Base-by-base conservation (phyloP, 2,797 vertebrate species). In the Poeciliopsis infans region DNA sequence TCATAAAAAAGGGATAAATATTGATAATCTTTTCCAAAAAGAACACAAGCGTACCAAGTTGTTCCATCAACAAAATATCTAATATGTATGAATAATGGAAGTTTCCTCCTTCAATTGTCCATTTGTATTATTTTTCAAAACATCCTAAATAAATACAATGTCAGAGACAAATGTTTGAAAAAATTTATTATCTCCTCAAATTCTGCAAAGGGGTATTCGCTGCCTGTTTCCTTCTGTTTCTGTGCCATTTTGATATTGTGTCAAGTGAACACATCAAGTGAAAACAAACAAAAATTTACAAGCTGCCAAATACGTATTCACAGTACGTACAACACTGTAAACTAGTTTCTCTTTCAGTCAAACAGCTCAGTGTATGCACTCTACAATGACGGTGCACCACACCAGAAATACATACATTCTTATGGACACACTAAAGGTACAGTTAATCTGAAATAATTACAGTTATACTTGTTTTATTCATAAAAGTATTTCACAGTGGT, bases 381-480 rank as follows among this genome's bases (percentile, higher is more conserved):
- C 20, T 99, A 99, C 94, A 99, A 98, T 0, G 97, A 99, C 23
- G 96, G 90, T 46, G 97, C 97, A 28, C 94, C 92, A 0, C 83
- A 91, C 39, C 75, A 91, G 87, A 94, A 95, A 36, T 94, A 95
- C 51, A 75, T 70, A 12, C 72, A 53, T 8, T 92, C 93, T 77
- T 93, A 90, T 55, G 97, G 97, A 90, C 97, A 98, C 85, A 94
- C 96, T 69, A 99, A 99, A 98, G 98, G 97, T 99, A 96, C 49
- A 15, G 25, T 36, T 57, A 28, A 57, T 28, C 12, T 13, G 4
- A 57, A 28, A 28, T 28, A 28, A 28, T 28, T 57, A 57, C n/a
- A 28, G 5, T 64, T 64, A 2, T 5, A 1, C 12, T 15, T 11
- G n/a, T 41, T 36, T 2, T 33, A 3, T 23, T 28, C 68, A 10